Base-by-base conservation (phyloP, 2,888 invertebrate genomes). In the Ormyrus pomaceus region DNA sequence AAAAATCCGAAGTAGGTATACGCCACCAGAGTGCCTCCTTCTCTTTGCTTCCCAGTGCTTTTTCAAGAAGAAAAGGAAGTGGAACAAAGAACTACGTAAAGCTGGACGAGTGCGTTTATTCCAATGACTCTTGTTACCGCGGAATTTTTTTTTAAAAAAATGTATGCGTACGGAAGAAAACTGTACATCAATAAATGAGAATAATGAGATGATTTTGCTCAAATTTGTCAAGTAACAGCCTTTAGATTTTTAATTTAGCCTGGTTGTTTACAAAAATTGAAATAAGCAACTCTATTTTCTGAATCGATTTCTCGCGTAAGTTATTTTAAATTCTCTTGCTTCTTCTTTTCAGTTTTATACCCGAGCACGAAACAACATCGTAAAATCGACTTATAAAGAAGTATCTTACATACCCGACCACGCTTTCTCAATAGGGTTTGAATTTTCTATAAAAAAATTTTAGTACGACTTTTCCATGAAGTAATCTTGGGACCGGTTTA, bases 41-140 rank as follows among this genome's bases (percentile, higher is more conserved):
- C 10, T 48, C 61, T 69, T 69, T 59, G 68, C 55, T 69, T 69
- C 13, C 53, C 69, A 53, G 11, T 59, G 48, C 34, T 46, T 56
- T 55, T 61, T 61, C 62, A 45, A 68, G 19, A 34, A n/a, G n/a
- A 53, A 19, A 19, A 19, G 19, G 19, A 19, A 19, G 19, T 19
- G 19, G 19, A 19, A 19, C n/a, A 19, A 19, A 65, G 2, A 34
- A 11, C 5, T 5, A n/a, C n/a, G 56, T 53, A 53, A 11, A 45
- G 55, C 45, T 19, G 19, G 19, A 19, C 19, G 19, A 19, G 19
- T 53, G 53, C 6, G 19, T 62, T 59, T 53, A 55, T 34, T 65
- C 55, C 46, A 61, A 53, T 61, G 69, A 13, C 46, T 76, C 77
- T 77, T 71, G 77, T 77, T 77, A 77, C 56, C 71, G 10, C n/a